Percentiles rank a stretch among this genome's conserved stretches.
Evolutionary conservation across 2,797 vertebrate species (phyloP).

Genomic region (Echiichthys vipera): DNA sequence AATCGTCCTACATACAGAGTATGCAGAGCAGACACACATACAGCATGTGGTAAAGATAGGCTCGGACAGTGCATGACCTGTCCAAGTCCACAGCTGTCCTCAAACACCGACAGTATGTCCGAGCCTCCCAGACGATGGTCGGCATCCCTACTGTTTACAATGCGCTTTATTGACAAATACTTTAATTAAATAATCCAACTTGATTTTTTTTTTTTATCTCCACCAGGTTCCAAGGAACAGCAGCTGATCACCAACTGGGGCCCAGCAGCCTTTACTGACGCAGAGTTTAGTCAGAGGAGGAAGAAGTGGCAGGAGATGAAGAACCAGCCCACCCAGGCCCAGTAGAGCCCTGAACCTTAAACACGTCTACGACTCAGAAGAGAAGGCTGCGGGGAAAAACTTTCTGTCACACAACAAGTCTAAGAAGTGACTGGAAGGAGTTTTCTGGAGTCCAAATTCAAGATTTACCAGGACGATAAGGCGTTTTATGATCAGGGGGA

Average conservation of each 20-base stretch:
- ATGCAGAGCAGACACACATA: too few relatives aligned
- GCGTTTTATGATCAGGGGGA: constrained; percentile 10
- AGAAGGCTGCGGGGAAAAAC: constrained; percentile 3
- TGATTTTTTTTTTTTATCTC: constrained; percentile 28
- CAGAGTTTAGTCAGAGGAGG: constrained; percentile 90
- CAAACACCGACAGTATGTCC: too few relatives aligned
- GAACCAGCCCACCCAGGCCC: constrained; percentile 78
- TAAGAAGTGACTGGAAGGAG: not conserved
- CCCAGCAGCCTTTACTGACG: constrained; percentile 91
- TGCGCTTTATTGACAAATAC: not conserved
- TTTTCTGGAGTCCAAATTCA: not conserved
- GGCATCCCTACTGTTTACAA: fast-evolving
- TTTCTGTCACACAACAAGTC: not conserved
- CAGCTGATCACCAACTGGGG: constrained; percentile 95
- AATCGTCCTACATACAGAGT: too few relatives aligned
- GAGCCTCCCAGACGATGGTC: too few relatives aligned
- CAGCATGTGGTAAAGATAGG: too few relatives aligned
- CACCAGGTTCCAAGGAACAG: constrained; percentile 89
- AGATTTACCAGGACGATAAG: constrained; percentile 2
- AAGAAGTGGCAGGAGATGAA: constrained; percentile 94
- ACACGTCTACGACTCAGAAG: not conserved
- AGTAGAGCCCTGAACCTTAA: constrained; percentile 57
- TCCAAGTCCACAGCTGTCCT: too few relatives aligned
- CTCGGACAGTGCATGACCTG: too few relatives aligned
- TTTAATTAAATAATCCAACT: not conserved